Conservation (phyloP, 2,888 invertebrate genomes). For the Mythimna pallens region DNA sequence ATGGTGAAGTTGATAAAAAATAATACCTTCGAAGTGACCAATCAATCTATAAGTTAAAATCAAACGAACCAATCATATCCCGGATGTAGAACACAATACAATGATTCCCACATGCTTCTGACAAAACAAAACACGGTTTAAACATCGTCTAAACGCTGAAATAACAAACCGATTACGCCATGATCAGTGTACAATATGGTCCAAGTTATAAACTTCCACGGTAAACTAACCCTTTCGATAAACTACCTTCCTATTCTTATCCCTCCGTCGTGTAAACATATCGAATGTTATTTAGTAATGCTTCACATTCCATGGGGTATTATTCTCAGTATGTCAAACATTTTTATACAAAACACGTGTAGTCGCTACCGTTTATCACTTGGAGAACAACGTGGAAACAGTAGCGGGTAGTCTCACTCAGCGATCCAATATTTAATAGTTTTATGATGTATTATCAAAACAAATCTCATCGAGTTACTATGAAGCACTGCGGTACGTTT, state of each 20-base stretch:
- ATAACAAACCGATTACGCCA: conserved; percentile 89
- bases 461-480: conserved; percentile 89
- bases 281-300: conserved; percentile 50
- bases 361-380: conserved; percentile 76
- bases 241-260: conserved; percentile 45
- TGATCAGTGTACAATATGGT: conserved; percentile 78
- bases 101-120: conserved; percentile 90
- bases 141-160: conserved; percentile 89
- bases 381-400: conserved; percentile 80
- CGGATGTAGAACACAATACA: conserved; percentile 89
- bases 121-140: conserved; percentile 88
- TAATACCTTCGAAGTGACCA: conserved; percentile 49
- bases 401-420: conserved; percentile 90
- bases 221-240: conserved; percentile 32
- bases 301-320: conserved; percentile 27
- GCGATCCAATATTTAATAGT: conserved; percentile 91
- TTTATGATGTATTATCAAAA: conserved; percentile 91
- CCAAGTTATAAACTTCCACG: conserved; percentile 68
- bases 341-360: conserved; percentile 52
- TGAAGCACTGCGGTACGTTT: conserved; percentile 86
- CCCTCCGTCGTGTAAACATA: conserved; percentile 38
- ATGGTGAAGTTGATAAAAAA: conserved; percentile 31
- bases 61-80: conserved; percentile 84
- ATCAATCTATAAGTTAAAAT: conserved; percentile 78
- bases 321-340: conserved; percentile 46